Conservation (phyloP, 2,113 vertebrate genomes). For the Salvelinus namaycush region DNA sequence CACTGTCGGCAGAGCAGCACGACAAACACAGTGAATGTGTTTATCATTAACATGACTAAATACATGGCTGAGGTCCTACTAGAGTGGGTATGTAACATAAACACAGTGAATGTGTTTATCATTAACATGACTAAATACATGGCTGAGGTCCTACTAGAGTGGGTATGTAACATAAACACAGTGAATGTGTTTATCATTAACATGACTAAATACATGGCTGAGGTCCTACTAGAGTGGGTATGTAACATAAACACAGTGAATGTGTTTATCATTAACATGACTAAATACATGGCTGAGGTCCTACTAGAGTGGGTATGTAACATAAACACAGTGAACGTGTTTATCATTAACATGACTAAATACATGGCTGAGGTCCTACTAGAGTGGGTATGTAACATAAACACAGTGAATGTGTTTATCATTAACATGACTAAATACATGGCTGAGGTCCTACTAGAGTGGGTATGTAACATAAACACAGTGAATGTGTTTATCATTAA, state of each 20-base stretch:
- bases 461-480: too few relatives aligned
- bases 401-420: too few relatives aligned
- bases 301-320: too few relatives aligned
- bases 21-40: slow-evolving; percentile 59
- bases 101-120: too few relatives aligned
- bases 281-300: too few relatives aligned
- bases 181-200: slow-evolving; percentile 71
- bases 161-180: slow-evolving; percentile 14
- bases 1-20: slow-evolving; percentile 60
- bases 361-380: slow-evolving; percentile 53
- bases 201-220: slow-evolving; percentile 51
- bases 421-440: too few relatives aligned
- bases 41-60: slow-evolving; percentile 65
- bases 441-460: too few relatives aligned
- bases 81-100: slow-evolving; percentile 32
- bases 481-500: too few relatives aligned
- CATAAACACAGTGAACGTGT: slow-evolving; percentile 56
- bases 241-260: slow-evolving; percentile 1
- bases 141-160: too few relatives aligned
- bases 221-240: slow-evolving; percentile 49
- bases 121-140: too few relatives aligned
- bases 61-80: slow-evolving; percentile 53
- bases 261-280: too few relatives aligned
- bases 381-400: slow-evolving; percentile 23
- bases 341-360: slow-evolving; percentile 65